These are phyloP conservation scores for Pomacea maculata DNA, from an alignment of 1,140 invertebrate genomes.

Conservation along the genomic window DNA sequence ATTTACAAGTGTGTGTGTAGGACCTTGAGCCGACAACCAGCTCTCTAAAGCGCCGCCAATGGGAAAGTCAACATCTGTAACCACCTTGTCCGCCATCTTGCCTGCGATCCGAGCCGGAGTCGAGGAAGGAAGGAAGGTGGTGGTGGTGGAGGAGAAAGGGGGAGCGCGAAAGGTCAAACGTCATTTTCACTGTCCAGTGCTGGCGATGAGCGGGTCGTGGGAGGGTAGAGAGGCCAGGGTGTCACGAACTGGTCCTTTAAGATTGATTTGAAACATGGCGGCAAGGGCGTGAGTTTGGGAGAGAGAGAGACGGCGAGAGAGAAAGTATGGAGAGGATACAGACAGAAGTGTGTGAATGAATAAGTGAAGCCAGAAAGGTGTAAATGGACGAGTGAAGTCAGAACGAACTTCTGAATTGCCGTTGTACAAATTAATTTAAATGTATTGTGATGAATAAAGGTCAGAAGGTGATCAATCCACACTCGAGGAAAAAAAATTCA, in stretches of 20 bases:
- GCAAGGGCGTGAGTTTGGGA: background rate
- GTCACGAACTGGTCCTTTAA: too few relatives aligned
- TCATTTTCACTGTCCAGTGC: background rate
- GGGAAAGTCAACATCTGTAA: slow-evolving; percentile 14
- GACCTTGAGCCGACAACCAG: background rate
- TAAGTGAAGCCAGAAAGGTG: background rate
- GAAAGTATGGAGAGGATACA: background rate
- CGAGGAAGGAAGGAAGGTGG: background rate
- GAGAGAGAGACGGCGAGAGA: too few relatives aligned
- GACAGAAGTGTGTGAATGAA: background rate
- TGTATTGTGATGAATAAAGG: too few relatives aligned
- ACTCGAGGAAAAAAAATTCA: too few relatives aligned
- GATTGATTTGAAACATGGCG: too few relatives aligned
- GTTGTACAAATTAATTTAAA: too few relatives aligned
- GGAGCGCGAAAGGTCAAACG: background rate
- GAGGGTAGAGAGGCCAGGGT: too few relatives aligned
- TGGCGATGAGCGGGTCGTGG: too few relatives aligned
- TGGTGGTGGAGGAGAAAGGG: background rate
- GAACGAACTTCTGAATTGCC: too few relatives aligned
- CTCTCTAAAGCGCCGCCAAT: slow-evolving; percentile 12
- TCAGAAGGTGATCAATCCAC: too few relatives aligned
- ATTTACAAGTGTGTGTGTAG: slow-evolving; percentile 20
- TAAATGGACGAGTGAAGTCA: too few relatives aligned
- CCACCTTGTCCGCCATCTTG: slow-evolving; percentile 10
- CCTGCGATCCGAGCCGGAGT: background rate